These are phyloP conservation scores for Drosophila sp. DNA, from an alignment of 1,140 invertebrate genomes.

Conservation along the genomic window DNA sequence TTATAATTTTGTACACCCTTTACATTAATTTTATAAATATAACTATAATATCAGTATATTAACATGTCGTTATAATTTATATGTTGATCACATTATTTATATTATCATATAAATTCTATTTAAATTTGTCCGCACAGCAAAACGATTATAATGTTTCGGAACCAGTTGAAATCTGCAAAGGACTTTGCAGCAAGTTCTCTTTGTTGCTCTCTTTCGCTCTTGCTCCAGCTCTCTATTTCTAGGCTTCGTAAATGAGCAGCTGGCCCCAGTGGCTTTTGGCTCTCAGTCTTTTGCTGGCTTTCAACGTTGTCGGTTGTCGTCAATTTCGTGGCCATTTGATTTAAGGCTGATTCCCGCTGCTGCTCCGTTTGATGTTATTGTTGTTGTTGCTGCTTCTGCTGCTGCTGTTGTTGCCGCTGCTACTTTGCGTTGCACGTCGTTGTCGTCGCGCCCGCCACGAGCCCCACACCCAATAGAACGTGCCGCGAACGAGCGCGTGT, in stretches of 20 bases:
- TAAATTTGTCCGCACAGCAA: constrained; percentile 8
- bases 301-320: constrained; percentile 66
- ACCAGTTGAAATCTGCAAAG: constrained; percentile 38
- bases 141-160: constrained; percentile 40
- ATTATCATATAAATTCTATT: too few species aligned
- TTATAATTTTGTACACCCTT: too few species aligned
- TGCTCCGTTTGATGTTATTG: constrained; percentile 25
- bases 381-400: constrained; percentile 40
- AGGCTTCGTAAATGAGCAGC: constrained; percentile 4
- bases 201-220: constrained; percentile 5
- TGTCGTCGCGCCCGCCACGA: constrained; percentile 23
- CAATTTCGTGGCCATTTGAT: constrained; percentile 16
- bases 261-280: constrained; percentile 8
- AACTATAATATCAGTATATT: too few species aligned
- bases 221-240: constrained; percentile 3
- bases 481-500: constrained; percentile 47
- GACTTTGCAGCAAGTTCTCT: constrained; percentile 14
- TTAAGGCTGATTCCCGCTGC: constrained; percentile 31
- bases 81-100: too few species aligned
- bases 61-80: too few species aligned
- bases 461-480: constrained; percentile 18
- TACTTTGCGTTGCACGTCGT: constrained; percentile 48
- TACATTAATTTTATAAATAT: too few species aligned
- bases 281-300: constrained; percentile 76
- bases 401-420: constrained; percentile 27